phyloP scores from a whole-genome alignment of 2,113 vertebrate genomes.

The Percina caprodes region DNA sequence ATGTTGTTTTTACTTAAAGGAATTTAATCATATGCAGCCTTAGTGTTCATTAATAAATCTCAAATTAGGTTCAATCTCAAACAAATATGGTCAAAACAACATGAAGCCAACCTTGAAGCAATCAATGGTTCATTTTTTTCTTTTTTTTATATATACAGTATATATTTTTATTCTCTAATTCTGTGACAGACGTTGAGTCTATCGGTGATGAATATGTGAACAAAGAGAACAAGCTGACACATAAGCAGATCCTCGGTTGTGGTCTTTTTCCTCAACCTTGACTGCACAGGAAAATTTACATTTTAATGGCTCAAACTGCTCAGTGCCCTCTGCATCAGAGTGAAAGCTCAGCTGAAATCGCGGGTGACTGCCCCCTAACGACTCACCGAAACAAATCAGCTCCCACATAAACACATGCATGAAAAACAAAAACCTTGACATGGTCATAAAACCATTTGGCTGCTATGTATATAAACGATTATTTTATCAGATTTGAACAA shows the following conservation, averaged over 20 bases:
- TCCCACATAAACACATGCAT: constrained; percentile 33
- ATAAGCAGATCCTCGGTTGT: constrained; percentile 33
- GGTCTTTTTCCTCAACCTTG: constrained; percentile 25
- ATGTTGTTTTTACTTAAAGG: neutral
- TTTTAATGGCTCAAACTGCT: constrained; percentile 70
- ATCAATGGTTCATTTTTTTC: neutral
- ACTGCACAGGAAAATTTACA: constrained; percentile 64
- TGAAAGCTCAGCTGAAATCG: constrained; percentile 75
- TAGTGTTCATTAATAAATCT: neutral
- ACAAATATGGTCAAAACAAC: neutral
- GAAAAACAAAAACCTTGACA: constrained; percentile 14
- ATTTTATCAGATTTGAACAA: constrained; percentile 20
- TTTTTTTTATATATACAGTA: too few species aligned
- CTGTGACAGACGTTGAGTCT: constrained; percentile 11
- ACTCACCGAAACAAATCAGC: constrained; percentile 36
- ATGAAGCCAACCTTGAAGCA: neutral
- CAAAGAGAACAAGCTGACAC: constrained; percentile 43
- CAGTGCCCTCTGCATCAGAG: constrained; percentile 48
- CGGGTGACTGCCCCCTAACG: constrained; percentile 52
- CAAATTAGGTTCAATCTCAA: neutral
- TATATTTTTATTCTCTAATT: neutral
- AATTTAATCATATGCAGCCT: neutral
- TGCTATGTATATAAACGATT: constrained; percentile 14
- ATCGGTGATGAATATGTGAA: constrained; percentile 49
- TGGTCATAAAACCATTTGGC: constrained; percentile 34